A percentile compares a stretch with the other conserved stretches of the same genome.
Evolutionary conservation across 1,140 invertebrate genomes (phyloP).

Genomic region (Mercenaria mercenaria): DNA sequence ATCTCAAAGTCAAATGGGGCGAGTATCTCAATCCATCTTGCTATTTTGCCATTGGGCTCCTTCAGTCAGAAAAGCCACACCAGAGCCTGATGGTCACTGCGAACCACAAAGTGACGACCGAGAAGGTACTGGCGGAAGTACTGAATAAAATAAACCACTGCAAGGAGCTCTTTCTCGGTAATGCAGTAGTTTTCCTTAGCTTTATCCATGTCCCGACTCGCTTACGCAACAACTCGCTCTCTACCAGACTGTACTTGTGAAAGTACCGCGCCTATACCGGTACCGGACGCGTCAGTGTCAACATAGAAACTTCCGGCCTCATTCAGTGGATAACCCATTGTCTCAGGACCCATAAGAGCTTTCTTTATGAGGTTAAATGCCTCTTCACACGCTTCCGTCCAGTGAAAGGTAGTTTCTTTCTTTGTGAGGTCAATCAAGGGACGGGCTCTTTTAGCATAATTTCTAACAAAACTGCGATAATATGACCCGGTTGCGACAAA

Average conservation of each 20-base stretch:
- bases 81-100: conserved; percentile 72
- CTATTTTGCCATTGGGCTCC: no score
- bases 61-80: conserved; percentile 66
- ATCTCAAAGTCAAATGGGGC: no score
- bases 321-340: conserved; percentile 52
- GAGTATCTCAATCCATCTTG: no score
- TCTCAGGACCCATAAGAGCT: conserved; percentile 45
- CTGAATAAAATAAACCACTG: conserved; percentile 60
- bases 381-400: conserved; percentile 59
- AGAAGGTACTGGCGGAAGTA: conserved; percentile 71
- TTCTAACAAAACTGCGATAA: conserved; percentile 55
- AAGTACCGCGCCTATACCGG: conserved; percentile 83
- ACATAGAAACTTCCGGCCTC: conserved; percentile 66
- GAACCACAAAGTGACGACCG: conserved; percentile 64
- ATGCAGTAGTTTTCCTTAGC: conserved; percentile 86
- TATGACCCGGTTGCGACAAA: conserved; percentile 67
- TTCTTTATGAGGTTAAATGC: conserved; percentile 65
- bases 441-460: conserved; percentile 63
- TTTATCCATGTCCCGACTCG: conserved; percentile 60
- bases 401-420: conserved; percentile 52
- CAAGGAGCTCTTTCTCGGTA: conserved; percentile 72
- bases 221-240: conserved; percentile 69
- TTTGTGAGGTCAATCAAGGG: conserved; percentile 64
- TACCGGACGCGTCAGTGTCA: conserved; percentile 80
- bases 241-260: conserved; percentile 78